Evolutionary conservation across 2,113 vertebrate species (phyloP), one percentile per base, ranked within the genome.

Genomic region (Carassius auratus): DNA sequence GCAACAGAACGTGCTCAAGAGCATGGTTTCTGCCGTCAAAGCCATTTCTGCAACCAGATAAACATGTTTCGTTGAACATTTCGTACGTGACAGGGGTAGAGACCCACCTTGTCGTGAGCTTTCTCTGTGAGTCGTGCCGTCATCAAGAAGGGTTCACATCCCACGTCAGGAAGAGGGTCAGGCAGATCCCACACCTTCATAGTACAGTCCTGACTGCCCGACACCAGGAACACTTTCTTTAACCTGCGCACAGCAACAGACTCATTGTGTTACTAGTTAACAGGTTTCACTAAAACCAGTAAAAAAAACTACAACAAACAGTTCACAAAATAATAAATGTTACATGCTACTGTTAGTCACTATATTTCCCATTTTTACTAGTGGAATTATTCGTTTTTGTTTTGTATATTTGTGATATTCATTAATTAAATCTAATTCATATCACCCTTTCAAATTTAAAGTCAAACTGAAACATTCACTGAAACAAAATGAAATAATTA

Each of bases 121-220:
- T 95, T 97, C 91, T 97, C 97, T 0, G 98, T 99, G 69, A 92
- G 52, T 7, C 92, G 92, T 2, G 96, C 92, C 0, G 90, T 93
- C 23, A 99, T 93, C 33, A 81, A 84, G 23, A 92, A 80, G 0
- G 93, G 88, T 0, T 88, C 92, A 1, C 69, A 52, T 9, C 23
- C 50, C 26, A 87, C 88, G 9, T 89, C 84, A 0, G 89, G 48
- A 30, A 96, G 85, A 33, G 89, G 87, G 62, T 94, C 93, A 0
- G 97, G 96, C 21, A 99, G 93, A 19, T 94, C 93, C 98, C 98
- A 99, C 45, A 99, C 90, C 91, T 99, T 99, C 73, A 99, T 89
- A 0, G 98, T 99, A 33, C 95, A 98, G 92, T 99, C 98, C 91
- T 99, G 97, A 91, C 98, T 99, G 84, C 97, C 97, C 0, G 97